Base-by-base conservation (phyloP, 1,140 invertebrate species). In the Drosophila pseudoobscura region DNA sequence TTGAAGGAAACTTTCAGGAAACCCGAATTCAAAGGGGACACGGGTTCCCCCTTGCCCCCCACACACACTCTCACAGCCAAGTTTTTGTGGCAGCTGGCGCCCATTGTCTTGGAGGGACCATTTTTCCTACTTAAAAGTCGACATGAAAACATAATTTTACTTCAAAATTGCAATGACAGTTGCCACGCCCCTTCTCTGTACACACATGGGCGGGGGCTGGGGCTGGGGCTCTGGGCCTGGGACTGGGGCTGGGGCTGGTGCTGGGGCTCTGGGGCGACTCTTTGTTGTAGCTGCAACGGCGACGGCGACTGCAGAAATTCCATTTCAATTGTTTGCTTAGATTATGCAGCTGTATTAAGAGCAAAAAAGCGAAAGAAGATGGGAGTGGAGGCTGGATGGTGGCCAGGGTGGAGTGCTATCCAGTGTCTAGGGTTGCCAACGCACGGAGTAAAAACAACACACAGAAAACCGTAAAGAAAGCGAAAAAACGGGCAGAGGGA, bases 121-220 rank as follows among this genome's bases (percentile, higher is more conserved):
- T 75, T 84, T 76, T 68, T 52, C 44, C 60, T 53, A 64, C 75
- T 78, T 73, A 75, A 82, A 78, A 70, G 66, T 88, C 84, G 35
- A 88, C 83, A 88, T 88, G 83, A 83, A 87, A 89, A 88, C 83
- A 88, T 88, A 88, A 88, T 88, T 88, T 88, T 79, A 74, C 78
- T 88, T 88, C 72, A 88, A 88, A 69, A 82, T 79, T 75, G 78
- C 78, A 83, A 74, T 83, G 84, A 88, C 83, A 88, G 78, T 73
- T 68, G 51, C 78, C 76, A 87, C 83, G 83, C 83, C 83, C 73
- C 77, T 75, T 76, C 75, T 65, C 74, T 85, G 45, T 61, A 57
- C 63, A 55, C 60, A 60, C 69, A 74, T 60, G 59, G 47, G 59
- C 52, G 6, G 24, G 24, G 3, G 24, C 24, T 6, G 24, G 24